Conservation (phyloP, 2,113 vertebrate genomes). For the Potamarius usumacintae region DNA sequence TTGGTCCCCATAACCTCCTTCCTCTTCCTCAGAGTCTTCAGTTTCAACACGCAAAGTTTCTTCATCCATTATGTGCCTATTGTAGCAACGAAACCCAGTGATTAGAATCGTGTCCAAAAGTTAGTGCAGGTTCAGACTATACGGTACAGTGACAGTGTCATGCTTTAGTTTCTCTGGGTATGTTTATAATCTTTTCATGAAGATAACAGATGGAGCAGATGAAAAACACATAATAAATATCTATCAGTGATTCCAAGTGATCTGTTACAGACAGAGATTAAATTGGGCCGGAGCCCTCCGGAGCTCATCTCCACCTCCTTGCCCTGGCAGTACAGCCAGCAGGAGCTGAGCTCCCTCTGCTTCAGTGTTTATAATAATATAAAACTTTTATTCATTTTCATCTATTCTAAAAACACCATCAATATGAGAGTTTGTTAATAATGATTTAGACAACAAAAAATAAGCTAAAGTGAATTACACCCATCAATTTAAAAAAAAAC, state of each 20-base stretch:
- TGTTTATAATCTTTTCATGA: not conserved
- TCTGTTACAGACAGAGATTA: too few species aligned
- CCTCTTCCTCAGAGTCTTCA: slow-evolving; percentile 34
- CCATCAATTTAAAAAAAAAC: too few species aligned
- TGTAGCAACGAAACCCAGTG: not conserved
- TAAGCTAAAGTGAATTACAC: too few species aligned
- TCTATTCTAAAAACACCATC: too few species aligned
- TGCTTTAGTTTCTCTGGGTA: not conserved
- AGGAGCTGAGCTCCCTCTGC: too few species aligned
- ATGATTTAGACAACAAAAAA: too few species aligned
- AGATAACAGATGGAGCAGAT: not conserved
- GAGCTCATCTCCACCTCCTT: too few species aligned
- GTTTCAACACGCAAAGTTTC: slow-evolving; percentile 20
- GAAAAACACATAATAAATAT: not conserved
- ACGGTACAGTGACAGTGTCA: not conserved
- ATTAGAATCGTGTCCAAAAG: not conserved
- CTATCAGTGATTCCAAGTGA: not conserved
- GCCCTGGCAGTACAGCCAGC: too few species aligned
- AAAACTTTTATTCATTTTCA: too few species aligned
- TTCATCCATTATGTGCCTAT: slow-evolving; percentile 56
- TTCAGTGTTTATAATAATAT: too few species aligned
- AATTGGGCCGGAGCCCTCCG: too few species aligned
- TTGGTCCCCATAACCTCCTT: slow-evolving; percentile 46
- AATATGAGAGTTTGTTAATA: too few species aligned
- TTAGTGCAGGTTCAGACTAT: not conserved